Evolutionary conservation across 2,888 invertebrate genomes (phyloP).

Genomic region (Clivina fossor): DNA sequence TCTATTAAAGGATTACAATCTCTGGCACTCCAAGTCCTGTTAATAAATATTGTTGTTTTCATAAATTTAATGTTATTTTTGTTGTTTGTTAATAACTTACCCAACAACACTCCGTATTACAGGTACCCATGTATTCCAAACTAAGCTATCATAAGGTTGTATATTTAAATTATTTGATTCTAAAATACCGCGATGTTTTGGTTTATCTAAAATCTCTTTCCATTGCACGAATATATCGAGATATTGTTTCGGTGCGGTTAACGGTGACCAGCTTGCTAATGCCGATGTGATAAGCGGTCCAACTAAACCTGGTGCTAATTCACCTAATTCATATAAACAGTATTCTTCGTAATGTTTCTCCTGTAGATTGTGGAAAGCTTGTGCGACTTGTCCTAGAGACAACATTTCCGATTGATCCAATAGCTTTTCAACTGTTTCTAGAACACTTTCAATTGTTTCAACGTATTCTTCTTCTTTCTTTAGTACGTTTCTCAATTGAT

Average conservation of each 20-base stretch:
- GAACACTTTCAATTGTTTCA: conserved; percentile 68
- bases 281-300: conserved; percentile 79
- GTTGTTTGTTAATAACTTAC: conserved; percentile 56
- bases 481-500: conserved; percentile 66
- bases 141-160: conserved; percentile 76
- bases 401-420: conserved; percentile 56
- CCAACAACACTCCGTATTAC: conserved; percentile 70
- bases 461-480: conserved; percentile 74
- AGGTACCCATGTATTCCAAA: conserved; percentile 94
- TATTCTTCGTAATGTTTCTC: conserved; percentile 74
- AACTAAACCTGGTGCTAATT: conserved; percentile 81
- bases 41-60: conserved; percentile 42
- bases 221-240: conserved; percentile 69
- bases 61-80: conserved; percentile 1
- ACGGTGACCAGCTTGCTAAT: conserved; percentile 77
- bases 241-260: conserved; percentile 67
- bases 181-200: conserved; percentile 50
- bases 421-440: conserved; percentile 67
- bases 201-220: conserved; percentile 62
- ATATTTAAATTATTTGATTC: conserved; percentile 56
- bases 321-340: conserved; percentile 78
- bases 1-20: conserved; percentile 76
- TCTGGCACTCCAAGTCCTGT: conserved; percentile 80
- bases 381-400: conserved; percentile 61
- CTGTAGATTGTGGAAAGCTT: conserved; percentile 61